phyloP scores from a whole-genome alignment of 2,888 invertebrate genomes.

The Marasmarcha lunaedactyla region DNA sequence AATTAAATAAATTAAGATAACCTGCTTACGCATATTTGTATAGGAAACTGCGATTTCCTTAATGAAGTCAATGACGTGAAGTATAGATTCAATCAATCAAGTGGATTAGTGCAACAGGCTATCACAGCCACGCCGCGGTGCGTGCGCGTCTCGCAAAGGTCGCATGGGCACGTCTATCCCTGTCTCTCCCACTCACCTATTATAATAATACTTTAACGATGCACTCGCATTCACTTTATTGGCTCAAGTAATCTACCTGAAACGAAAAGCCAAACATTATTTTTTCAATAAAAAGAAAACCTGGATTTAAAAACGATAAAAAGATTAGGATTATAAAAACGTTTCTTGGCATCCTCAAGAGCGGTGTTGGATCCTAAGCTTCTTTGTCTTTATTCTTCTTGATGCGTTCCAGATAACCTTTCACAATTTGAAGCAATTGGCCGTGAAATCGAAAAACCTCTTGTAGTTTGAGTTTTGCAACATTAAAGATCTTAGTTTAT shows the following conservation, averaged over 20 bases:
- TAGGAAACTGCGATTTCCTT: slow-evolving; percentile 13
- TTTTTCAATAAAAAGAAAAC: no score
- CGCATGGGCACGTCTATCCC: slow-evolving; percentile 20
- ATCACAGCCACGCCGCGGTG: slow-evolving; percentile 29
- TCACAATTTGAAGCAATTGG: no score
- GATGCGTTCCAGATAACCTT: no score
- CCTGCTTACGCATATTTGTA: no score
- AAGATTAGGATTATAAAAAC: no score
- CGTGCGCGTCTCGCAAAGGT: slow-evolving; percentile 36
- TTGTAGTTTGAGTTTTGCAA: no score
- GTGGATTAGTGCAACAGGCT: slow-evolving; percentile 41
- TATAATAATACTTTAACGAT: slow-evolving; percentile 15
- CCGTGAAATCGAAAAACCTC: no score
- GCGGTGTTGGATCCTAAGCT: no score
- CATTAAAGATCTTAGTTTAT: background rate
- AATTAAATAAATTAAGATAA: no score
- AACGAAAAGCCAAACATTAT: background rate
- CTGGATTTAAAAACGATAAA: no score
- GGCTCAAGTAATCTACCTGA: background rate
- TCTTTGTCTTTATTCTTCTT: no score
- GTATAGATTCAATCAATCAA: slow-evolving; percentile 29
- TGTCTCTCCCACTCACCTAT: slow-evolving; percentile 27
- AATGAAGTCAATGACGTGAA: slow-evolving; percentile 24
- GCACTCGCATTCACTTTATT: background rate
- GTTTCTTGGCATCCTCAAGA: no score